These are phyloP conservation scores for Dicyrtomina minuta DNA, from an alignment of 2,888 invertebrate species.

Conservation along the genomic window DNA sequence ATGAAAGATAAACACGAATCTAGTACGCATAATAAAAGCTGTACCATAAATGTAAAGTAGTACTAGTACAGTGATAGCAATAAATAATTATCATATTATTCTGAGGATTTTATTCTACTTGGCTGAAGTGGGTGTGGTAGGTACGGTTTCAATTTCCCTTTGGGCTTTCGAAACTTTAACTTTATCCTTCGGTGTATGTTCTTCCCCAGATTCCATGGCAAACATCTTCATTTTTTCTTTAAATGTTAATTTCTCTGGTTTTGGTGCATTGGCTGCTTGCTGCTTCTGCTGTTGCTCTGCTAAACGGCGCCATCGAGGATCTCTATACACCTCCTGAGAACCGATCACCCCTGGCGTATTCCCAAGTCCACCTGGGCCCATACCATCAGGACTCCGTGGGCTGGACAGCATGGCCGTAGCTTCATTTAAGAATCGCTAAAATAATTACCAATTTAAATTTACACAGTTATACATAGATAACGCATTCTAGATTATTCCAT, in stretches of 20 bases:
- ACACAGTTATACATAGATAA: not conserved
- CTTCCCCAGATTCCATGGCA: conserved; percentile 93
- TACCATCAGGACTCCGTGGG: conserved; percentile 67
- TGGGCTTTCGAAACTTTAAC: conserved; percentile 94
- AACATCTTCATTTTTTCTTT: conserved; percentile 99
- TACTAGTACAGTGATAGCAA: no score
- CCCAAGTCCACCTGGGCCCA: conserved; percentile 59
- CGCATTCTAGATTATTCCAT: no score
- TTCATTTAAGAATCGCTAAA: conserved; percentile 26
- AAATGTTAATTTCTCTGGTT: conserved; percentile 92
- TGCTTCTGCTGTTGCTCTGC: conserved; percentile 73
- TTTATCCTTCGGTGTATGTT: conserved; percentile 88
- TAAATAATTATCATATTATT: not conserved
- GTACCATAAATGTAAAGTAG: no score
- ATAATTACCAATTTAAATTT: not conserved
- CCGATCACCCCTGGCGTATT: conserved; percentile 96
- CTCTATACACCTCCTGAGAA: conserved; percentile 72
- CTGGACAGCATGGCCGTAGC: conserved; percentile 77
- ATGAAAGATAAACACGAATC: no score
- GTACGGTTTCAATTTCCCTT: conserved; percentile 80
- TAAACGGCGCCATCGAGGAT: conserved; percentile 84
- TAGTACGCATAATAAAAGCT: no score
- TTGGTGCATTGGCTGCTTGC: conserved; percentile 63
- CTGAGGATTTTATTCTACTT: not conserved
- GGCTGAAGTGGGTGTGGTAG: conserved; percentile 54